phyloP scores from a whole-genome alignment of 2,113 vertebrate species.

The Oryzias woworae region DNA sequence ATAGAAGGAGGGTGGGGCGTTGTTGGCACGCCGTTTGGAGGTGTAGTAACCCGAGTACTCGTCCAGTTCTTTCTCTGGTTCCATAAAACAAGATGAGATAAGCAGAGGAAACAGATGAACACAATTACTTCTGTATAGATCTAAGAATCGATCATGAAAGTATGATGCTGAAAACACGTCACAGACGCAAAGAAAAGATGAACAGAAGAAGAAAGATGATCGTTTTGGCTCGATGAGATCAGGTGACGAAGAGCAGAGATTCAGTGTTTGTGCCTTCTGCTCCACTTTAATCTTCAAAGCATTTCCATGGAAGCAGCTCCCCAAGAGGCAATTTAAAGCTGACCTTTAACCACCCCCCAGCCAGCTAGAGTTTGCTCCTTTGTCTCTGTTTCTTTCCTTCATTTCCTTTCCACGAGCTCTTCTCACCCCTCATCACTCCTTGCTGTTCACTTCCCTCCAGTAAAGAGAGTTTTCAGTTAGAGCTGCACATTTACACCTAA shows the following conservation, averaged over 20 bases:
- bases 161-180: no score
- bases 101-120: neutral
- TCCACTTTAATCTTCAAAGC: constrained; percentile 61
- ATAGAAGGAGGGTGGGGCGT: constrained; percentile 76
- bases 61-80: constrained; percentile 85
- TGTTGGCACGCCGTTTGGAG: constrained; percentile 78
- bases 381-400: constrained; percentile 6
- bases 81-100: neutral
- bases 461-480: no score
- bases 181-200: no score
- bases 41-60: constrained; percentile 86
- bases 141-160: neutral
- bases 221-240: neutral
- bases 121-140: neutral
- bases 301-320: constrained; percentile 52
- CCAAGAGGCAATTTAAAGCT: constrained; percentile 56
- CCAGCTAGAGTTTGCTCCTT: constrained; percentile 17
- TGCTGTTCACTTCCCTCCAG: neutral
- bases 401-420: constrained; percentile 9
- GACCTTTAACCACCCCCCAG: constrained; percentile 60
- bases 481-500: no score
- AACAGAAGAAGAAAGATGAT: no score
- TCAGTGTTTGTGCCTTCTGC: constrained; percentile 30
- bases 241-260: neutral
- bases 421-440: constrained; percentile 5